Conservation (phyloP, 2,797 vertebrate genomes). For the Rachycentron canadum region DNA sequence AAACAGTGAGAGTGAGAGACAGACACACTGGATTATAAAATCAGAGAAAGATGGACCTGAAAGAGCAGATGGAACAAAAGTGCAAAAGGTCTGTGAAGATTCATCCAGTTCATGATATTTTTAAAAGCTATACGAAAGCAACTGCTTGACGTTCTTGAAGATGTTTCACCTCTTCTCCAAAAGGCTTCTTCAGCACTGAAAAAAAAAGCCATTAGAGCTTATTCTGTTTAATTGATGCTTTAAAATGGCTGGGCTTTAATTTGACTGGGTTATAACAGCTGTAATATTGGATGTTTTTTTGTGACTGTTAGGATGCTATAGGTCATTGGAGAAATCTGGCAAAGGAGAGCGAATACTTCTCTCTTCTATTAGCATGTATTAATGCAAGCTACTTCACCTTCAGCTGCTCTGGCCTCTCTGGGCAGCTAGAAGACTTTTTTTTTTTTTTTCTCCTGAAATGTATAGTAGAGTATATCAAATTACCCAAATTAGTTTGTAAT, state of each 20-base stretch:
- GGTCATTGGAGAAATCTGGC: slow-evolving; percentile 8
- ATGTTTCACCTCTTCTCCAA: too few relatives aligned
- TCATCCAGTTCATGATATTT: too few relatives aligned
- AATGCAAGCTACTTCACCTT: slow-evolving; percentile 24
- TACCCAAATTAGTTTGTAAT: slow-evolving; percentile 41
- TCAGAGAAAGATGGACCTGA: not conserved
- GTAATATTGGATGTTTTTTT: slow-evolving; percentile 6
- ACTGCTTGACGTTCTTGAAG: too few relatives aligned
- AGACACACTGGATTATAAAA: not conserved
- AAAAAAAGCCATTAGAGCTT: not conserved
- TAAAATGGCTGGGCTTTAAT: slow-evolving; percentile 5
- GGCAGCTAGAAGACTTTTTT: not conserved
- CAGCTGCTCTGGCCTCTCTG: slow-evolving; percentile 14
- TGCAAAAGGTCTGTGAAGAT: not conserved
- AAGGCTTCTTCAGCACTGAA: not conserved
- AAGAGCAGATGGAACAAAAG: slow-evolving; percentile 2
- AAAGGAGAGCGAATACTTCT: not conserved
- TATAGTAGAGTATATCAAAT: slow-evolving; percentile 25
- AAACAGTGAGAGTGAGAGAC: not conserved
- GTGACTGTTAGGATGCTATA: slow-evolving; percentile 1
- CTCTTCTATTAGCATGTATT: slow-evolving; percentile 3
- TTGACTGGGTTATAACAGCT: not conserved
- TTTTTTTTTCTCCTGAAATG: not conserved
- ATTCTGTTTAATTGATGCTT: slow-evolving; percentile 9
- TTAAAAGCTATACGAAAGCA: too few relatives aligned